Evolutionary conservation across 1,140 invertebrate species (phyloP).

Genomic region (fruit fly (Drosophila melanogaster)): Release_6_plus_ISO1_MT NC_004354.4:20594501-20595000

Average conservation of each 20-base stretch:
- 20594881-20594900: conserved; percentile 81
- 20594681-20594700: conserved; percentile 3
- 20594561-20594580: too few relatives aligned
- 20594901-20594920: conserved; percentile 80
- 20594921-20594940: conserved; percentile 65
- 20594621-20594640: too few relatives aligned
- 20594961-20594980: conserved; percentile 33
- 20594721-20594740: conserved; percentile 15
- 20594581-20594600: too few relatives aligned
- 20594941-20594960: conserved; percentile 6
- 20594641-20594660: too few relatives aligned
- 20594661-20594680: too few relatives aligned
- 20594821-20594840: conserved; percentile 84
- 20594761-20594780: conserved; percentile 63
- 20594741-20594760: background rate
- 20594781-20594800: conserved; percentile 84
- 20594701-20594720: background rate
- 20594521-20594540: too few relatives aligned
- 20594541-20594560: too few relatives aligned
- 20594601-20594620: too few relatives aligned
- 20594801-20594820: conserved; percentile 84
- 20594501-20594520: background rate
- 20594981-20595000: conserved; percentile 57
- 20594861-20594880: conserved; percentile 82
- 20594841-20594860: conserved; percentile 83